Evolutionary conservation across 2,888 invertebrate species (phyloP), one percentile per base, ranked within the genome.

Genomic region (Drosophila mayaguana): DNA sequence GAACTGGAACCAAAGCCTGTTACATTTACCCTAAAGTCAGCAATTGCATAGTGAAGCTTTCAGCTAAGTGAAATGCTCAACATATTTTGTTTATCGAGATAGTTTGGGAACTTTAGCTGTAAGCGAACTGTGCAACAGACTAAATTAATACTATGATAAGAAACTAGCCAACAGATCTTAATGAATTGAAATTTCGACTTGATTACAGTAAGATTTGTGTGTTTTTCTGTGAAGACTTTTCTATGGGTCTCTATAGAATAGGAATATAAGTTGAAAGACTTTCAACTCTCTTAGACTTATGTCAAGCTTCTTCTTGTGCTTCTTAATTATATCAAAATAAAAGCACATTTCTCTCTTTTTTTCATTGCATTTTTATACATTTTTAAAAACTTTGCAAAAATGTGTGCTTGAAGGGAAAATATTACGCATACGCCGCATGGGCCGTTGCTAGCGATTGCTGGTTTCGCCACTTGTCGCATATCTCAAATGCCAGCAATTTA

Each of bases 401-500:
- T 20, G 20, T 42, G 11, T 22, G 20, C 11, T 48, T 28, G 38
- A 18, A n/a, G 22, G 32, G 22, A 12, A 43, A 38, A 38, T 38
- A 64, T 66, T 51, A 46, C 48, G 73, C 61, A 73, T 63, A 67
- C 59, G 73, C 57, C 20, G 22, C 45, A 2, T 59, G 38, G 36
- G 50, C 20, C 38, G 48, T 18, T 42, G 40, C 16, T 36, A 22
- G 34, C 34, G 32, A 11, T 9, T 53, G 22, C 25, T n/a, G 54
- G 40, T 4, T 18, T 54, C 25, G 67, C 40, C 72, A 80, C 77
- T 78, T 72, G 77, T 65, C 80, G 67, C 78, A 65, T 77, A 77
- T 80, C 78, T 78, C 75, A 78, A 80, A 72, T 80, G 64, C 38
- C 46, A 46, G 54, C 80, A 68, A 72, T 80, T 78, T 78, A 80